Conservation (phyloP, 2,113 vertebrate species). For the Cyprinodon variegatus region DNA sequence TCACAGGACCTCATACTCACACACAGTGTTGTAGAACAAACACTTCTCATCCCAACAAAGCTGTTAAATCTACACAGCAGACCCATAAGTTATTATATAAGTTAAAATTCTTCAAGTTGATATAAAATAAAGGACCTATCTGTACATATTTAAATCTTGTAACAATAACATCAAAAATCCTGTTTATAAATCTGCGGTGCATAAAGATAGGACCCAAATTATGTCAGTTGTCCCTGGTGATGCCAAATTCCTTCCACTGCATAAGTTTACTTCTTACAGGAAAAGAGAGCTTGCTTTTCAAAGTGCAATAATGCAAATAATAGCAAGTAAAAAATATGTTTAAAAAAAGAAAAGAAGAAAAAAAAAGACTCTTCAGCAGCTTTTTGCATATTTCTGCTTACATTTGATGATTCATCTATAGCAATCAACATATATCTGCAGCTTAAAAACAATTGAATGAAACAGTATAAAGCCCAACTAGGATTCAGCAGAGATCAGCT, state of each 20-base stretch:
- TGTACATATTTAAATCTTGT: background rate
- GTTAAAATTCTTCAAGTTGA: background rate
- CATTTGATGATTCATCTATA: background rate
- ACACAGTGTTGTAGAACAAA: background rate
- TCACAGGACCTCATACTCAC: background rate
- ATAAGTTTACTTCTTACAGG: too few relatives aligned
- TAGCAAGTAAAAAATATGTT: background rate
- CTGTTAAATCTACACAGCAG: too few relatives aligned
- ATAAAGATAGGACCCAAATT: background rate
- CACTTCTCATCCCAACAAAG: background rate
- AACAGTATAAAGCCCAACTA: background rate
- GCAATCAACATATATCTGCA: background rate
- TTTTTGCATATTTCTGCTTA: background rate
- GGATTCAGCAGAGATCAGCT: too few relatives aligned
- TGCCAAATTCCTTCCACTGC: background rate
- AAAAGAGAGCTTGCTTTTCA: too few relatives aligned
- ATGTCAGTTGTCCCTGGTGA: background rate
- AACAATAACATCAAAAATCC: background rate
- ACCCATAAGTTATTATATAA: background rate
- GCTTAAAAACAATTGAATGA: too few relatives aligned
- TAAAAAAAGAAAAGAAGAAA: too few relatives aligned
- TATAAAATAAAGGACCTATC: background rate
- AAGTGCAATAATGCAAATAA: background rate
- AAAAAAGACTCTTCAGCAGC: background rate
- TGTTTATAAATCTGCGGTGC: background rate